Base-by-base conservation (phyloP, 2,888 invertebrate species). In the Drosophila trichaetosa region DNA sequence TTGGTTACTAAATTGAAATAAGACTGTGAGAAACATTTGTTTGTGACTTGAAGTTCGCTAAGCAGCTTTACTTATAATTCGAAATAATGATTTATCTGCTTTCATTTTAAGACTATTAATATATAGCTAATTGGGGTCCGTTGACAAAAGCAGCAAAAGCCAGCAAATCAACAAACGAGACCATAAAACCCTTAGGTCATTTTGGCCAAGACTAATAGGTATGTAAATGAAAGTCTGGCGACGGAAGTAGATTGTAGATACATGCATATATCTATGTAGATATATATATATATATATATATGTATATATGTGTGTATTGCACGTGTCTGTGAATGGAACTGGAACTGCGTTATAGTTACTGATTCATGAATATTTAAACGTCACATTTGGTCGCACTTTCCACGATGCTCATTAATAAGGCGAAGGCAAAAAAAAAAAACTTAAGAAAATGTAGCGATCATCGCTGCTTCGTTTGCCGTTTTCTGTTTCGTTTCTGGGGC, bases 361-460 rank as follows among this genome's bases (percentile, higher is more conserved):
- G 88, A 88, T 89, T 92, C 92, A 92, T 92, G 92, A 92, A 92
- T 92, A 92, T 92, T 92, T 91, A 92, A 91, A 89, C 92, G 92
- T 92, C 91, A 92, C 92, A 92, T 91, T 91, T 91, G 90, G 91
- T 90, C 91, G 91, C 91, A 91, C 91, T 91, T 91, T 89, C 87
- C 83, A 87, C 87, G 85, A 88, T 87, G 87, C 89, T 91, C 91
- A 92, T 91, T 91, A 91, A 91, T 91, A 91, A 91, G 78, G 63
- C 70, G 53, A 72, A 76, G 74, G 61, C 75, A 69, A 61, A 64
- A 64, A 69, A 24, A 82, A 87, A 83, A 46, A 46, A 46, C 46
- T 87, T 77, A 86, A 80, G 83, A 89, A 87, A 86, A 83, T 82
- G 89, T 83, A 80, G 83, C 86, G 83, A 83, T 82, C 83, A 80